Evolutionary conservation across 53 echinoderm and acorn worm species (phyloP), one percentile per base, ranked within the genome.

Genomic region (Echinarachnius parma): DNA sequence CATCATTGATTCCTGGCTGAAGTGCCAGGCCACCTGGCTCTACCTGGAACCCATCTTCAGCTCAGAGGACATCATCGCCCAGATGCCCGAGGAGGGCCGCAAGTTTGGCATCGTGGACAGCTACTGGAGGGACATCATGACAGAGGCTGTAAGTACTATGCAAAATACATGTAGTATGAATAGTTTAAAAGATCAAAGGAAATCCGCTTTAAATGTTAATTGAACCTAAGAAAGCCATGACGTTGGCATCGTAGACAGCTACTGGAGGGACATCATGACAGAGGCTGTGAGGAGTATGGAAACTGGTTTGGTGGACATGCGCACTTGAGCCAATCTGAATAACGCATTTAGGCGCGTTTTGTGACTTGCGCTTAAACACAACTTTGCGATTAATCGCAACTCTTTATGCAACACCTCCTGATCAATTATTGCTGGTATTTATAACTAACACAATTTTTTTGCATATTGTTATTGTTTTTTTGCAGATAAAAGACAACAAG

Each of bases 11-110:
- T 75, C 85, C 62, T 98, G 98, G 98, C 80, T 98, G 60, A 98
- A 98, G 28, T 98, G 96, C 42, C 98, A 98, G 70, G 91, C 98
- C 20, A 98, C 98, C 34, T 98, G 98, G 98, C 78, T 98, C 18
- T 98, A 98, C 72, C 86, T 98, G 16, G 98, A 98, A 42, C 98
- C 98, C n/a, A 98, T 98, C 83, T 98, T 98, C 81, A 98, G 98
- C 64, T 98, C 98, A 2, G 98, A 98, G 59, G 98, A 98, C 60
- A 98, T 98, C 83, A 92, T 98, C 88, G 98, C 98, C 19, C 98
- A 98, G 83, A 98, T 98, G 98, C 98, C 98, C 3, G 92, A 96
- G 59, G 96, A 96, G 53, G 96, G 96, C 58, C 85, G 98, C 14
- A 98, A 98, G 92, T 92, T 92, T 86, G 98, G 98, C 42, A 98